A percentile compares a stretch with the other conserved stretches of the same genome.
phyloP scores from a whole-genome alignment of 2,113 vertebrate genomes.

The Conger conger region DNA sequence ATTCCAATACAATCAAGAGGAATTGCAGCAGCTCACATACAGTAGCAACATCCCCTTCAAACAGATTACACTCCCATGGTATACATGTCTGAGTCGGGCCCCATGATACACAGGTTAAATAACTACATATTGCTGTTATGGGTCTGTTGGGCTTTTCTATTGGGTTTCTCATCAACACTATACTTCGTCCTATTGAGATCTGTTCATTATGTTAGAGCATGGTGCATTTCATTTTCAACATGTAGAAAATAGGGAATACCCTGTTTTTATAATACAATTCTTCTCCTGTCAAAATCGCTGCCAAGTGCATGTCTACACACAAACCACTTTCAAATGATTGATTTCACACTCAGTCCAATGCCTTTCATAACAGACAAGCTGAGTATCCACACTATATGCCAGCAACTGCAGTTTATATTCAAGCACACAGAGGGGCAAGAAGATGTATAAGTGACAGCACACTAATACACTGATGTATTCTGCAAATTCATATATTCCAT shows the following conservation, averaged over 20 bases:
- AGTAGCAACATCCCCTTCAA: background rate
- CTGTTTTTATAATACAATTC: background rate
- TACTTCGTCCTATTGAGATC: background rate
- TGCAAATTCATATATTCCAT: background rate
- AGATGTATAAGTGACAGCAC: background rate
- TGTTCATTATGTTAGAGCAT: background rate
- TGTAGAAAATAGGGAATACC: background rate
- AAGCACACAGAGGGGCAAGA: background rate
- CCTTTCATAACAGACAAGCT: background rate
- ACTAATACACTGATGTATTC: background rate
- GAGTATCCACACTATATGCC: background rate
- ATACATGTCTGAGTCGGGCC: background rate
- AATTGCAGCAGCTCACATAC: background rate
- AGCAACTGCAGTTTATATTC: background rate
- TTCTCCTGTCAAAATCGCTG: background rate
- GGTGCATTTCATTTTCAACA: background rate
- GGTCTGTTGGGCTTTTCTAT: background rate
- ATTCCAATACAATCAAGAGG: background rate
- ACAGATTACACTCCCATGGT: background rate
- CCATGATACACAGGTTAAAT: background rate
- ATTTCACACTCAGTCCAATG: background rate
- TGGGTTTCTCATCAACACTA: background rate
- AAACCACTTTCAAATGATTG: background rate
- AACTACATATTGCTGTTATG: background rate
- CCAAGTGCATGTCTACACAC: background rate